Percentiles rank a stretch among this genome's conserved stretches.
Conservation (phyloP, 2,888 invertebrate genomes). For the Cheilosia scutellata region DNA sequence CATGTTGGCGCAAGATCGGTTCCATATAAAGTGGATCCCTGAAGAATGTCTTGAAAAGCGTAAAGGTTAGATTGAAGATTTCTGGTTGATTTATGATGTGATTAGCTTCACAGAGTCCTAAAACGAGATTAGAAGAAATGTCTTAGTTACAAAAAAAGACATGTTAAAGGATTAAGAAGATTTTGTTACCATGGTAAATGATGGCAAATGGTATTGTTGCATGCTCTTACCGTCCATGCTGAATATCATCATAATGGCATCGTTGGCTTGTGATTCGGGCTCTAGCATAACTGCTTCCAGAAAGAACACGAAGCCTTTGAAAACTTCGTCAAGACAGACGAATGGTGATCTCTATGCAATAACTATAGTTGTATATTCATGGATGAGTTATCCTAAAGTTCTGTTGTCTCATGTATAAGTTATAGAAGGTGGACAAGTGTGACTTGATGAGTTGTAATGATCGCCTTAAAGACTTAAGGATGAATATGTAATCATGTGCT, state of each 20-base stretch:
- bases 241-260: conserved; percentile 92
- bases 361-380: too few species aligned
- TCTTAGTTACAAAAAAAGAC: not conserved
- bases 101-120: conserved; percentile 94
- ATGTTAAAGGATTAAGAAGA: not conserved
- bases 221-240: conserved; percentile 93
- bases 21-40: conserved; percentile 94
- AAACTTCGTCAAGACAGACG: conserved; percentile 91
- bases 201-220: conserved; percentile 87
- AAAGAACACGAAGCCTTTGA: conserved; percentile 92
- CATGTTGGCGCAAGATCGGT: conserved; percentile 90
- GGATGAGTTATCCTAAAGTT: too few species aligned
- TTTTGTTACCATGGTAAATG: too few species aligned
- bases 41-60: conserved; percentile 95
- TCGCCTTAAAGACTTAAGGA: too few species aligned
- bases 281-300: conserved; percentile 93
- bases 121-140: conserved; percentile 78
- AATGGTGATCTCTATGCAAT: too few species aligned
- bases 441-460: too few species aligned
- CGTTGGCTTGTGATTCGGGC: conserved; percentile 90
- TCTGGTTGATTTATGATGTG: conserved; percentile 96
- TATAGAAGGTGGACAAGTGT: too few species aligned
- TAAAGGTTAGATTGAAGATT: conserved; percentile 95
- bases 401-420: too few species aligned
- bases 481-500: too few species aligned